phyloP scores from a whole-genome alignment of 2,797 vertebrate species.

The Furcifer pardalis region DNA sequence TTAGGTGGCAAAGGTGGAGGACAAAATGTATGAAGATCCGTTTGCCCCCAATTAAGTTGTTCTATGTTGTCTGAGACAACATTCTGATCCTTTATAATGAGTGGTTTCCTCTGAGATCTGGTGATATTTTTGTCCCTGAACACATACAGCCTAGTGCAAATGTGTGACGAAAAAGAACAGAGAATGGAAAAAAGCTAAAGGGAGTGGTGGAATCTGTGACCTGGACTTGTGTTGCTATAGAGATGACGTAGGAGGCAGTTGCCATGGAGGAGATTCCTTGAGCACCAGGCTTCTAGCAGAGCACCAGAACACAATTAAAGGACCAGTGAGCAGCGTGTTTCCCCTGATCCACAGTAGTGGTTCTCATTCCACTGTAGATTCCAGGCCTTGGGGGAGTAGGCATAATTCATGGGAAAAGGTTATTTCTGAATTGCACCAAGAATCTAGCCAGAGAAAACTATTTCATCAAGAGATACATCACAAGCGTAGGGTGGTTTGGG shows the following conservation, averaged over 20 bases:
- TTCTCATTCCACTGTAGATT: background rate
- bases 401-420: background rate
- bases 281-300: background rate
- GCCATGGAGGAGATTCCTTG: slow-evolving; percentile 27
- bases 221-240: slow-evolving; percentile 32
- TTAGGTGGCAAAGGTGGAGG: background rate
- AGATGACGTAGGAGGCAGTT: slow-evolving; percentile 24
- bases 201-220: background rate
- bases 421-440: slow-evolving; percentile 11
- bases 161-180: background rate
- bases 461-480: background rate
- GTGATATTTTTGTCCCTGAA: background rate
- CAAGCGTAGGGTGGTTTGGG: background rate
- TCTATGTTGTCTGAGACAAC: background rate
- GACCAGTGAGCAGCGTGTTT: background rate
- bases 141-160: background rate
- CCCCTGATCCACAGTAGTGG: background rate
- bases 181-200: background rate
- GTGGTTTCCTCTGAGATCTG: background rate
- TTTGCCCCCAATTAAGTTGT: background rate
- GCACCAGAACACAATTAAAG: slow-evolving; percentile 16
- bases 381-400: background rate
- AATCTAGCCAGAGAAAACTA: background rate
- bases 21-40: background rate
- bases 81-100: background rate